Base-by-base conservation (phyloP, 2,888 invertebrate genomes). In the Tubulanus polymorphus region DNA sequence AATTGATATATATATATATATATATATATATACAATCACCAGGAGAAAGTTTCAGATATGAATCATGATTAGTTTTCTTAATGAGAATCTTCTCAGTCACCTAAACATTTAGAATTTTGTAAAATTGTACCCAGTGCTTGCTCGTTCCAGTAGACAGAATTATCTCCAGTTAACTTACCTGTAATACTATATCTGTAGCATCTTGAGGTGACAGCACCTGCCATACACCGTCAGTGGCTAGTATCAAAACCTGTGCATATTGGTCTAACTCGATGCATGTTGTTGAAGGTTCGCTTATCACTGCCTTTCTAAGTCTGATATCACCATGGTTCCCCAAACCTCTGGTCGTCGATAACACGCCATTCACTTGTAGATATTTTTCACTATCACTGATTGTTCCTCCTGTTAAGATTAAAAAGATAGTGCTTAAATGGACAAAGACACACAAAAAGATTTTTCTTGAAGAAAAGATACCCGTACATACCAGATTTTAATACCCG, bases 311-410 rank as follows among this genome's bases (percentile, higher is more conserved):
- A 60, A 78, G 54, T 3, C 46, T 57, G 3, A 63, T 61, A 61
- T 78, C 78, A 27, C 78, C 78, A 66, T 77, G 76, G 70, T 75
- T 77, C 65, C 78, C 78, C 8, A 78, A 72, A 3, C 78, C 75
- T 23, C 76, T 54, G 5, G 76, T 77, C 23, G 75, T 68, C 37
- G 70, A 51, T n/a, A 75, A 52, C 25, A 77, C 67, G 20, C 77
- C 76, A 61, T 76, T 76, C 8, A 77, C 70, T 15, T 62, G 60
- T 53, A 67, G 61, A 28, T 75, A 72, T 53, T 62, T 64, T 2
- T 67, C 59, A 57, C 74, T 73, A 35, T 68, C 63, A 62, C 68
- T 76, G 29, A 76, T 49, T 3, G 62, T 67, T 10, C 73, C 75
- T 50, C 76, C 77, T 77, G 51, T 5, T 55, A 46, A 15, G 30